Percentiles rank a stretch among this genome's conserved stretches.
Conservation (phyloP, 2,888 invertebrate species). For the Caenorhabditis sp. region DNA sequence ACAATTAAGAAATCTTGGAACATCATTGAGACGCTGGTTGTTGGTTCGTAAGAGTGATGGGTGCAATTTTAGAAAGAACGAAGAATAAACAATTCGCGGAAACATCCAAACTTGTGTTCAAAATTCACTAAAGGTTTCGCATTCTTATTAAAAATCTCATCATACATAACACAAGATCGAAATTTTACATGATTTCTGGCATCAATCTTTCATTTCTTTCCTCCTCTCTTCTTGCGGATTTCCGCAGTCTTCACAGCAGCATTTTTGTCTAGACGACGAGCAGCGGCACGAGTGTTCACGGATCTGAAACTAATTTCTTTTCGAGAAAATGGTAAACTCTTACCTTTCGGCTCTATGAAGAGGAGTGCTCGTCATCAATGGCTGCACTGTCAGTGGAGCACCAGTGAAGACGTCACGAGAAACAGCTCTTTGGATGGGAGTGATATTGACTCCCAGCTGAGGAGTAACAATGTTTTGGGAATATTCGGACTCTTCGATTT, state of each 20-base stretch:
- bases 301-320: constrained; percentile 7
- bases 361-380: constrained; percentile 47
- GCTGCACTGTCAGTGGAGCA: background rate
- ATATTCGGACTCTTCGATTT: background rate
- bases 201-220: constrained; percentile 10
- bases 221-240: constrained; percentile 26
- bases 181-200: constrained; percentile 31
- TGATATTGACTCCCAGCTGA: background rate
- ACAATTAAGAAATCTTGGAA: no score
- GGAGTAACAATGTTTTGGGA: constrained; percentile 2
- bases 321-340: background rate
- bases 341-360: constrained; percentile 12
- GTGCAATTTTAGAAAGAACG: background rate
- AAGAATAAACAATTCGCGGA: background rate
- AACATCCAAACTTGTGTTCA: no score
- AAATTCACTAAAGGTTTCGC: no score
- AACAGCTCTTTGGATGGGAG: constrained; percentile 23
- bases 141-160: no score
- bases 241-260: constrained; percentile 24
- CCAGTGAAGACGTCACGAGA: constrained; percentile 37
- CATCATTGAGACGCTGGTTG: no score
- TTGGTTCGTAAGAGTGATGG: no score
- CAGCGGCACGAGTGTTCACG: constrained; percentile 28
- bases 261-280: constrained; percentile 32
- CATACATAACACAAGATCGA: constrained; percentile 35